Percentiles rank a stretch among this genome's conserved stretches.
These are phyloP conservation scores for Machaerirhynchus nigripectus DNA, from an alignment of 2,113 vertebrate genomes.

Conservation along the genomic window DNA sequence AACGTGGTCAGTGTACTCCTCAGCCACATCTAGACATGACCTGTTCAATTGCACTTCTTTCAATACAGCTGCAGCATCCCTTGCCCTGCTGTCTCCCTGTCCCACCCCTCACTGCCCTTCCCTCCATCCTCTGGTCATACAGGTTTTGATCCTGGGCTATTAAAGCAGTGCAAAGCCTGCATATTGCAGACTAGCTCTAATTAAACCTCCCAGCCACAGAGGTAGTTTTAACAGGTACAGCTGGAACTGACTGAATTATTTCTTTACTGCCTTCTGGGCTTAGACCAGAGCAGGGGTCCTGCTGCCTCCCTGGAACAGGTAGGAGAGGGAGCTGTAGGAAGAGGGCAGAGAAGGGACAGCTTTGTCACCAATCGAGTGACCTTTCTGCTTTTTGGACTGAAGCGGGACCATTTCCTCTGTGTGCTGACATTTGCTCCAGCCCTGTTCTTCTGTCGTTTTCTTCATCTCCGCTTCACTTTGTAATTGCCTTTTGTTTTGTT, in stretches of 20 bases:
- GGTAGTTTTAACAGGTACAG: not conserved
- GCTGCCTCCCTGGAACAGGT: not conserved
- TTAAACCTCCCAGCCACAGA: not conserved
- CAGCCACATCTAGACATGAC: not conserved
- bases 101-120: not conserved
- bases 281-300: not conserved
- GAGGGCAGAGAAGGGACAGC: not conserved
- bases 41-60: not conserved
- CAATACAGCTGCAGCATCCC: not conserved
- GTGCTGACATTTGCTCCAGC: not conserved
- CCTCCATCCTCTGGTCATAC: not conserved
- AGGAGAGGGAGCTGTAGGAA: not conserved
- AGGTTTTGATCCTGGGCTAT: not conserved
- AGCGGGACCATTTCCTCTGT: not conserved
- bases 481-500: conserved; percentile 33
- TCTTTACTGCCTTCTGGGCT: not conserved
- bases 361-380: not conserved
- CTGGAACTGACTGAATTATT: not conserved
- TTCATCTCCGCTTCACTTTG: not conserved
- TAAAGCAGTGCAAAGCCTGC: not conserved
- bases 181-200: not conserved
- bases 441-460: not conserved
- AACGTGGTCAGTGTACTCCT: not conserved
- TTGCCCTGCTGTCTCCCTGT: rapidly evolving
- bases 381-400: conserved; percentile 6